These are phyloP conservation scores for Lithodes maja DNA, from an alignment of 2,888 invertebrate species.

Conservation along the genomic window DNA sequence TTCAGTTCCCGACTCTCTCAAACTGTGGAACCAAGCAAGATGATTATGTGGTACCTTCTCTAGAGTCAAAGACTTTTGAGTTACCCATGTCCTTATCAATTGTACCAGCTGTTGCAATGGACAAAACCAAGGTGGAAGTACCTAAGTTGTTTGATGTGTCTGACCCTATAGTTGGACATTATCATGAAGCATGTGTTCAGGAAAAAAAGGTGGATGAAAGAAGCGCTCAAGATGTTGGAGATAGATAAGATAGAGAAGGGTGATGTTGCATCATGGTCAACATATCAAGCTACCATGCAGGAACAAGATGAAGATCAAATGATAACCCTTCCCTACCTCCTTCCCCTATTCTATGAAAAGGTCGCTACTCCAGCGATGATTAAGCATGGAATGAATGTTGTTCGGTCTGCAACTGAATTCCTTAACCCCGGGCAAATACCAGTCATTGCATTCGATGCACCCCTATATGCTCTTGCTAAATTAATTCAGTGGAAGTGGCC, in stretches of 20 bases:
- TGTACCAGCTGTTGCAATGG: slow-evolving; percentile 7
- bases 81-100: not conserved
- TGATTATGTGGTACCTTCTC: not conserved
- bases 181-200: not conserved
- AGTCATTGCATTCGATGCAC: not conserved
- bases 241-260: not conserved
- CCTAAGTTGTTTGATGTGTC: not conserved
- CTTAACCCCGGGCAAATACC: slow-evolving; percentile 16
- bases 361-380: slow-evolving; percentile 5
- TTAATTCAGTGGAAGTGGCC: not conserved
- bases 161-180: not conserved
- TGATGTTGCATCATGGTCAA: slow-evolving; percentile 5
- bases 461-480: not conserved
- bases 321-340: not conserved
- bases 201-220: not conserved
- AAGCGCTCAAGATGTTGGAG: not conserved
- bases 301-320: not conserved
- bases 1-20: slow-evolving; percentile 6
- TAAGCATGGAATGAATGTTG: slow-evolving; percentile 9
- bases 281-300: not conserved
- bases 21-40: not conserved
- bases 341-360: slow-evolving; percentile 14
- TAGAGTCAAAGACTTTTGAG: not conserved
- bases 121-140: not conserved
- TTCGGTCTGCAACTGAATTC: not conserved